Evolutionary conservation across 2,797 vertebrate genomes (phyloP).

Genomic region (Amazona ochrocephala): DNA sequence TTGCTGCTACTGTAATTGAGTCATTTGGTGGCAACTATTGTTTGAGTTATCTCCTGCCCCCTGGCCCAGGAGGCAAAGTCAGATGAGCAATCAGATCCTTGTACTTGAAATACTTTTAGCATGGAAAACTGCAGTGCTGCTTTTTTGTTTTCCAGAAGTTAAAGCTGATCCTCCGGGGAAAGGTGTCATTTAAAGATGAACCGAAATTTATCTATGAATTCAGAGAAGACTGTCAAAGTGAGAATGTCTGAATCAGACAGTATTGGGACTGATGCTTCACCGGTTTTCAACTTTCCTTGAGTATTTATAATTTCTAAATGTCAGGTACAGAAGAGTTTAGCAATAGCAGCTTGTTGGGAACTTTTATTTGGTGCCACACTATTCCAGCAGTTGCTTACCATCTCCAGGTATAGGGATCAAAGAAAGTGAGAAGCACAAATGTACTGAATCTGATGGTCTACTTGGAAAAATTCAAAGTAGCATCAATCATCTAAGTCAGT

Average conservation of each 20-base stretch:
- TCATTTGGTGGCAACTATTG: background rate
- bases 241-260: background rate
- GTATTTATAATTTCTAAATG: background rate
- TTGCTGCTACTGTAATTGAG: constrained; percentile 35
- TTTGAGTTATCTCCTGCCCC: background rate
- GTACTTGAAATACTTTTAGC: background rate
- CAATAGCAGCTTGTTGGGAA: background rate
- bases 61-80: background rate
- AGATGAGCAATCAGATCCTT: background rate
- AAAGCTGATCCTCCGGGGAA: background rate
- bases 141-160: constrained; percentile 25
- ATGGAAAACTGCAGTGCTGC: background rate
- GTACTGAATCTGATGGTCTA: background rate
- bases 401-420: background rate
- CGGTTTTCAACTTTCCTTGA: background rate
- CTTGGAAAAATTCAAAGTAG: background rate
- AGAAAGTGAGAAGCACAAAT: background rate
- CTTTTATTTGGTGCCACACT: background rate
- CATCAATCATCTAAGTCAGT: background rate
- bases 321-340: background rate
- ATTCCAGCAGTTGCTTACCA: background rate
- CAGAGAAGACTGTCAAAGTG: background rate
- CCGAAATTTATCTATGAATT: background rate
- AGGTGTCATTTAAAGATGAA: background rate
- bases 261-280: background rate